Conservation (phyloP, 2,113 vertebrate genomes). For the Rhinopomastus cyanomelas region DNA sequence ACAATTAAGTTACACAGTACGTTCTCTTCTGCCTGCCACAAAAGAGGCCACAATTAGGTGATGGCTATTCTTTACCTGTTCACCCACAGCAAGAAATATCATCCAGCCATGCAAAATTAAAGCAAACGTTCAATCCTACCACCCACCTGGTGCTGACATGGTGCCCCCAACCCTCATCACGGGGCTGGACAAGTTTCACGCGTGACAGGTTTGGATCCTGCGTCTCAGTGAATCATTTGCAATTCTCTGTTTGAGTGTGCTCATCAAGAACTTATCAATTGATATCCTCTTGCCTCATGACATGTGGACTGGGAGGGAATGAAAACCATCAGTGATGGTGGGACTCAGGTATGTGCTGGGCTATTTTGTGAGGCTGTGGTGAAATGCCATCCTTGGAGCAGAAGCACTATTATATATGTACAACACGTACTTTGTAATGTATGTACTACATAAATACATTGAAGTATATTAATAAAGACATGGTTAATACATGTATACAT, state of each 20-base stretch:
- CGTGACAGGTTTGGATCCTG: background rate
- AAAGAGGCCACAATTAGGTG: background rate
- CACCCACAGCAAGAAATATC: background rate
- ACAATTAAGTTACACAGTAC: background rate
- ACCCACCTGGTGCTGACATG: background rate
- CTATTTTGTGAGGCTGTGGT: background rate
- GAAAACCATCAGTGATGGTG: background rate
- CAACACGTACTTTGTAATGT: too few species aligned
- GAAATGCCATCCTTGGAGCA: background rate
- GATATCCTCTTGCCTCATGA: background rate
- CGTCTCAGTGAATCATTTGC: background rate
- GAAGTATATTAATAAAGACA: background rate
- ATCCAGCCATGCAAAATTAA: background rate
- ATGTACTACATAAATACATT: too few species aligned
- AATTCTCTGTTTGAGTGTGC: background rate
- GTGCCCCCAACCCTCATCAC: background rate
- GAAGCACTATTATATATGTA: background rate
- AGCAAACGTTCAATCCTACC: background rate
- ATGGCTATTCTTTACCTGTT: constrained; percentile 33
- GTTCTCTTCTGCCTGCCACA: background rate
- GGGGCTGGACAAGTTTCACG: background rate
- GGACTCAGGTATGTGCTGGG: fast-evolving
- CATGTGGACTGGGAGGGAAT: background rate
- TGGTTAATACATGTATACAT: background rate
- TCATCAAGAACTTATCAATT: background rate